Conservation (phyloP, 2,113 vertebrate genomes). For the Sialia sialis region DNA sequence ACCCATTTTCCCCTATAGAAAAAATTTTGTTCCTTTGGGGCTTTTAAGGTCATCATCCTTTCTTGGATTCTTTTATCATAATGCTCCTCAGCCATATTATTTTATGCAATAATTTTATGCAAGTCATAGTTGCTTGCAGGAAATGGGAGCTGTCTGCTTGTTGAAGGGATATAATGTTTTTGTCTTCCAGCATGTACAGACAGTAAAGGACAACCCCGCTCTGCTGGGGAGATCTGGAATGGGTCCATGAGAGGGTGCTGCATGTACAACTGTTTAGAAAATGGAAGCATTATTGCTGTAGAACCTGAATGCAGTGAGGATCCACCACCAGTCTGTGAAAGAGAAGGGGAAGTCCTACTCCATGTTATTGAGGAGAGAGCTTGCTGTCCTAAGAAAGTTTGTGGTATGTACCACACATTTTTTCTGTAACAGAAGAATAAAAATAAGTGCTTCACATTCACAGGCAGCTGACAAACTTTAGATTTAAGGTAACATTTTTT, state of each 20-base stretch:
- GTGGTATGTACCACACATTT: constrained; percentile 74
- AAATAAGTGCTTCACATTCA: neutral
- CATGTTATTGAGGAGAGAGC: constrained; percentile 79
- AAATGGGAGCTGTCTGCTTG: neutral
- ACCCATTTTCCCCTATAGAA: neutral
- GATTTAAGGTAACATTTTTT: neutral
- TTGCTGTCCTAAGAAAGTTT: constrained; percentile 91
- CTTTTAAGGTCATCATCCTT: neutral
- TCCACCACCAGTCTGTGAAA: constrained; percentile 78
- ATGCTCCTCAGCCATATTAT: neutral
- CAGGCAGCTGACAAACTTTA: neutral
- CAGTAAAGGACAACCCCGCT: constrained; percentile 80
- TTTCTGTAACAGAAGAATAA: neutral
- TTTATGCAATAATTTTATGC: neutral
- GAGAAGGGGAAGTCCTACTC: constrained; percentile 87
- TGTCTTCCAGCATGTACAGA: constrained; percentile 86
- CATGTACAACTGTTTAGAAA: constrained; percentile 86
- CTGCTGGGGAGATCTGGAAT: constrained; percentile 90
- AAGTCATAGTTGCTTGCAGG: neutral
- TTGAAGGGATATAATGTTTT: neutral
- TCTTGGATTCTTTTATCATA: neutral
- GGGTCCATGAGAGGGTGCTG: constrained; percentile 86
- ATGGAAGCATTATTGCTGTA: constrained; percentile 86
- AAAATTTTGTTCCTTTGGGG: neutral
- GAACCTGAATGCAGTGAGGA: constrained; percentile 85